These are phyloP conservation scores for Phylloscopus trochilus DNA, from an alignment of 2,113 vertebrate species.

Conservation along the genomic window DNA sequence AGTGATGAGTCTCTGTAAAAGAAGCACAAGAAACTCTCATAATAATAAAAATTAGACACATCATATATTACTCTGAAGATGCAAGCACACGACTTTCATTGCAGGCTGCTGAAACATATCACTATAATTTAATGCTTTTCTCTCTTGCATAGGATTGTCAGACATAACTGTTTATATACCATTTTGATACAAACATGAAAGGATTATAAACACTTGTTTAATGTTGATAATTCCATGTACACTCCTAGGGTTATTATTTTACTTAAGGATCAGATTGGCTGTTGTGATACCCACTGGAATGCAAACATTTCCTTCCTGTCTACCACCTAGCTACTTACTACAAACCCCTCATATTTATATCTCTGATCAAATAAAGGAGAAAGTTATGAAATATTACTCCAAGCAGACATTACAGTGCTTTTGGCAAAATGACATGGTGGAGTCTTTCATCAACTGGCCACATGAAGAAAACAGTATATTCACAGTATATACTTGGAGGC, in stretches of 20 bases:
- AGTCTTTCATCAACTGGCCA: not conserved
- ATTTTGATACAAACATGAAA: not conserved
- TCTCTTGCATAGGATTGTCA: not conserved
- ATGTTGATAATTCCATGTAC: not conserved
- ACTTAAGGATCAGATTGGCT: not conserved
- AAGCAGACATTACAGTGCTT: constrained; percentile 17
- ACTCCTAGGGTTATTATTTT: not conserved
- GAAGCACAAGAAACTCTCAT: not conserved
- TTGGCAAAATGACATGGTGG: not conserved
- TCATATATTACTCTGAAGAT: not conserved
- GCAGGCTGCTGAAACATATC: not conserved
- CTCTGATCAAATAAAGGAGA: constrained; percentile 57
- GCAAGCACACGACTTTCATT: not conserved
- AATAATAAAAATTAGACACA: not conserved
- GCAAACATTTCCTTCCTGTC: not conserved
- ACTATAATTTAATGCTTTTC: not conserved
- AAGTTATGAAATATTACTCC: constrained; percentile 40
- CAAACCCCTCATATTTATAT: not conserved
- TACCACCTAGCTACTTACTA: not conserved
- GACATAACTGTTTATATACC: not conserved
- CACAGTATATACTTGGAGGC: not conserved
- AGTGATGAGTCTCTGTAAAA: not conserved
- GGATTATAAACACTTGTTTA: not conserved
- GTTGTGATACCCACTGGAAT: not conserved
- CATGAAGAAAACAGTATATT: not conserved